phyloP scores from a whole-genome alignment of 1,140 invertebrate genomes.

The Atta colombica region DNA sequence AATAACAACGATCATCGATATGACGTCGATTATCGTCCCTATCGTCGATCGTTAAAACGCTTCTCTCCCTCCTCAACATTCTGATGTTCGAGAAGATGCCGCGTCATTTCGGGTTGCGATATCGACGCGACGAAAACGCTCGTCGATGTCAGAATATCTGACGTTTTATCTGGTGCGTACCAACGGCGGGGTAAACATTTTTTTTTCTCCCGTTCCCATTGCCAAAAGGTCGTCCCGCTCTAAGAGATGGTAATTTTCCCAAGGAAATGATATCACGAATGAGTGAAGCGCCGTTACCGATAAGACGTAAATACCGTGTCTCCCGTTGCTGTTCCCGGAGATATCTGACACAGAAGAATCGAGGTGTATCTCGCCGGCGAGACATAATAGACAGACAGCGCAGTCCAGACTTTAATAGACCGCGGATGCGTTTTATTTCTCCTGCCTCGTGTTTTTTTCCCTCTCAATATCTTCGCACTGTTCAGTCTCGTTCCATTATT shows the following conservation, averaged over 20 bases:
- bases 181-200: constrained; percentile 51
- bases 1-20: constrained; percentile 11
- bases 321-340: constrained; percentile 42
- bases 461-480: constrained; percentile 18
- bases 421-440: constrained; percentile 62
- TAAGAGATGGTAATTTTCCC: constrained; percentile 76
- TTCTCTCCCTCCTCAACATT: constrained; percentile 22
- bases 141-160: constrained; percentile 53
- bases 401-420: constrained; percentile 56
- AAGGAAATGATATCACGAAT: constrained; percentile 75
- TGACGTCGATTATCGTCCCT: constrained; percentile 27
- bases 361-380: constrained; percentile 30
- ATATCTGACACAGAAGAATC: not conserved
- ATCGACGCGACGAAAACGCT: constrained; percentile 71
- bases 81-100: constrained; percentile 33
- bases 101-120: constrained; percentile 59
- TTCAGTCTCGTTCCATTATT: constrained; percentile 65
- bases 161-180: constrained; percentile 69
- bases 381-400: constrained; percentile 56
- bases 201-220: constrained; percentile 8
- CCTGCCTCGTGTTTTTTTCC: not conserved
- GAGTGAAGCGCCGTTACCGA: constrained; percentile 64
- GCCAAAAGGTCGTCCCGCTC: constrained; percentile 67
- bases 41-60: constrained; percentile 21
- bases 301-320: constrained; percentile 68